Evolutionary conservation across 2,797 vertebrate species (phyloP).

Genomic region (Sebastolobus alascanus): DNA sequence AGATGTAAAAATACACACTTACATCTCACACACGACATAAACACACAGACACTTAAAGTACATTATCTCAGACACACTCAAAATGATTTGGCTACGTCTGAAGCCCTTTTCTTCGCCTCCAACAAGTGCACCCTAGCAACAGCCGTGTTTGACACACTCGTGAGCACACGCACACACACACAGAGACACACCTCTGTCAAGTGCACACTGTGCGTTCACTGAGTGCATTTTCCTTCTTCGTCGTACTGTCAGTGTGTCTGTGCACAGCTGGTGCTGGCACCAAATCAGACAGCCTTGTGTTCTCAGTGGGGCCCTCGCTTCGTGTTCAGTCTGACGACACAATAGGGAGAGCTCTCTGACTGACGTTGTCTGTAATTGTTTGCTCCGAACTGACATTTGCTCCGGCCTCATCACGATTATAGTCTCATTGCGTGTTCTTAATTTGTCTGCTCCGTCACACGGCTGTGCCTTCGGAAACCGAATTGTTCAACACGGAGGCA

Average conservation of each 20-base stretch:
- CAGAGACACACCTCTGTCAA: constrained; percentile 39
- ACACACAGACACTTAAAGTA: not conserved
- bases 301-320: constrained; percentile 12
- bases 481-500: constrained; percentile 13
- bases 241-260: constrained; percentile 36
- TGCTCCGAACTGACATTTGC: constrained; percentile 41
- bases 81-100: constrained; percentile 48
- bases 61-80: not conserved
- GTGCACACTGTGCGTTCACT: constrained; percentile 34
- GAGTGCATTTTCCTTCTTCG: constrained; percentile 31
- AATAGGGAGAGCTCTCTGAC: constrained; percentile 26
- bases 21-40: constrained; percentile 3
- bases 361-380: constrained; percentile 41
- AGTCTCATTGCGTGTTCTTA: constrained; percentile 1
- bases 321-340: constrained; percentile 16
- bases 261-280: constrained; percentile 57
- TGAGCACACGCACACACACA: not conserved
- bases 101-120: constrained; percentile 67
- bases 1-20: not conserved
- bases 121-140: constrained; percentile 53
- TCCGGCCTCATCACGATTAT: constrained; percentile 16
- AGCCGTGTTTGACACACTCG: constrained; percentile 6
- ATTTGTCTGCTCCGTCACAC: constrained; percentile 1
- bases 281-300: constrained; percentile 46
- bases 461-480: constrained; percentile 1